phyloP scores from a whole-genome alignment of 2,113 vertebrate species.

The Hiodon tergisus region DNA sequence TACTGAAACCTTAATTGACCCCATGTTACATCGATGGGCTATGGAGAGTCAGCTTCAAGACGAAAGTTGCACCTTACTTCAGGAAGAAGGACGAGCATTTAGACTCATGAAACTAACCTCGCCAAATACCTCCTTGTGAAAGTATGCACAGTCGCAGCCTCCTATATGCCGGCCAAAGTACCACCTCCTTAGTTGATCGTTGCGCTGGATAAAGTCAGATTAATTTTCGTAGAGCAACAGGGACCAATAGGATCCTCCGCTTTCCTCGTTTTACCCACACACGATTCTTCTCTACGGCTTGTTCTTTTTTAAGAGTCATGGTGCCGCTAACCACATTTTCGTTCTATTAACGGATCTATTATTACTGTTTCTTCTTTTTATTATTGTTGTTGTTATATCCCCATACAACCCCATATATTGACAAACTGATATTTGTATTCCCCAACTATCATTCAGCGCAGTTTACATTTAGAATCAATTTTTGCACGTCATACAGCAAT shows the following conservation, averaged over 20 bases:
- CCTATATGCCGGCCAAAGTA: conserved; percentile 19
- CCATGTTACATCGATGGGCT: not conserved
- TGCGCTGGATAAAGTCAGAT: conserved; percentile 15
- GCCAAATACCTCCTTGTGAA: conserved; percentile 1
- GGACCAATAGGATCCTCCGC: conserved; percentile 16
- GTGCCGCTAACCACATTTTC: no score
- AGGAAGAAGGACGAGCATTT: not conserved
- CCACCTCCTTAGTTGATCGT: conserved; percentile 33
- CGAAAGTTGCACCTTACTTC: conserved; percentile 40
- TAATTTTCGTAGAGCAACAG: conserved; percentile 10
- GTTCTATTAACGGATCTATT: no score
- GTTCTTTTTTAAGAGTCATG: not conserved
- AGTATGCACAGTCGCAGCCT: not conserved
- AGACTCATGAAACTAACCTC: not conserved
- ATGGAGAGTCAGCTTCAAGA: conserved; percentile 20
- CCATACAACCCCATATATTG: no score
- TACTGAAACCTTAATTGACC: not conserved
- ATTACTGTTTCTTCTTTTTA: no score
- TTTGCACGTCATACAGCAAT: no score
- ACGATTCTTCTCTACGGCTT: not conserved
- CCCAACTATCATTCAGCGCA: no score
- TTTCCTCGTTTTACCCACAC: conserved; percentile 10
- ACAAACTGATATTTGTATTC: no score
- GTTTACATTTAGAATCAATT: no score
- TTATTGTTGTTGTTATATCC: no score